Evolutionary conservation across 2,113 vertebrate species (phyloP), one percentile per base, ranked within the genome.

Genomic region (Catharus fuscescens): DNA sequence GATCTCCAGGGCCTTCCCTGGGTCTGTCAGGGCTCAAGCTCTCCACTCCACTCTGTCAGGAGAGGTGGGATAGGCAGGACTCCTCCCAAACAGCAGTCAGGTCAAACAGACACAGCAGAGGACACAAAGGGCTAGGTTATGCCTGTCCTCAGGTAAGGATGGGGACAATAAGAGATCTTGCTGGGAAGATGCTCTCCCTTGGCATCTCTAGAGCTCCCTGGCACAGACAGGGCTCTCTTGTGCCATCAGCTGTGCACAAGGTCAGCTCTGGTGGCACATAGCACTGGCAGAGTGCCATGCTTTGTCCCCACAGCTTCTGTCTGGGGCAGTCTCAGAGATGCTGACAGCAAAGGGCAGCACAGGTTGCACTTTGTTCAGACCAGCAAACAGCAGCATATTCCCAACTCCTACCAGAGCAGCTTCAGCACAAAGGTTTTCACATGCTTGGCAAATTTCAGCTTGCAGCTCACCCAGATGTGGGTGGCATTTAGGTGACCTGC

Each of bases 241-340:
- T 36, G 59, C 15, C 9, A 5, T 36, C 70, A 71, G 48, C 53
- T 72, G 34, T 6, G 26, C 48, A 10, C 34, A n/a, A 14, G 69
- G 21, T 1, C 9, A 84, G 48, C 31, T 47, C 28, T 65, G 60
- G 29, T 29, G 48, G 53, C 1, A 2, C 16, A 1, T 14, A 54
- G 65, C 57, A 17, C 38, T 48, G 50, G n/a, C 53, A 71, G 57
- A 44, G 57, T 10, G 8, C n/a, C n/a, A n/a, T 64, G 62, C 7
- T 32, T 8, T 47, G 57, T 64, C 32, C 42, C 5, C 1, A 12
- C 11, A 8, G 31, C 31, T 16, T 2, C 1, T 20, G 59, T 10
- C 38, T 64, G 53, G 47, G n/a, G 8, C 76, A 38, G 28, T 5
- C 14, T 13, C 60, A 3, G 52, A 11, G 47, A 4, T 14, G 17